Conservation (phyloP, 1,140 invertebrate species). For the Lycorma delicatula region DNA sequence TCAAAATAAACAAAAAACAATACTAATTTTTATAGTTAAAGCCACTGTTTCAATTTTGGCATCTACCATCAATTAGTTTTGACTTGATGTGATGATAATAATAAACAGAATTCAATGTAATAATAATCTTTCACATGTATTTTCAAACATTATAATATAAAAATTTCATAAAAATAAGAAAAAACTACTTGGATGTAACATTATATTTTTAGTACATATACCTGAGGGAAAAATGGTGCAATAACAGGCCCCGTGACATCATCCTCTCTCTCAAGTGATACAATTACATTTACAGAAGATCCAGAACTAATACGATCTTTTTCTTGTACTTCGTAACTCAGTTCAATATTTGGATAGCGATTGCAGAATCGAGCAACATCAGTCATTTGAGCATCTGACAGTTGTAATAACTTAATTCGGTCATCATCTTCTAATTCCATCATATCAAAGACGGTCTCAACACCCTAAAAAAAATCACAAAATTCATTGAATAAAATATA, state of each 20-base stretch:
- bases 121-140: too few species aligned
- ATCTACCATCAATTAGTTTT: too few species aligned
- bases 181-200: too few species aligned
- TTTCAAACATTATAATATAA: too few species aligned
- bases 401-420: constrained; percentile 71
- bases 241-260: constrained; percentile 94
- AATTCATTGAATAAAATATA: neutral
- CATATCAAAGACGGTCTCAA: constrained; percentile 96
- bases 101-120: too few species aligned
- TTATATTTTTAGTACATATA: too few species aligned
- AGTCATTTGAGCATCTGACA: constrained; percentile 82
- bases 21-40: too few species aligned
- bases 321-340: constrained; percentile 84
- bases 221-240: constrained; percentile 95
- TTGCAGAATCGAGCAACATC: constrained; percentile 98
- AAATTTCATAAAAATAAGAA: too few species aligned
- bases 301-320: constrained; percentile 73
- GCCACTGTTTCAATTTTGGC: too few species aligned
- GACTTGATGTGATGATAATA: too few species aligned
- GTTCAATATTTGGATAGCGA: constrained; percentile 96
- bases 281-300: constrained; percentile 75
- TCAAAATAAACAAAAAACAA: too few species aligned
- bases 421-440: constrained; percentile 98
- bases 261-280: constrained; percentile 91
- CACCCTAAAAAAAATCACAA: constrained; percentile 44